Percentiles rank a stretch among this genome's conserved stretches.
Conservation (phyloP, 2,797 vertebrate genomes). For the Meriones psammophilus region DNA sequence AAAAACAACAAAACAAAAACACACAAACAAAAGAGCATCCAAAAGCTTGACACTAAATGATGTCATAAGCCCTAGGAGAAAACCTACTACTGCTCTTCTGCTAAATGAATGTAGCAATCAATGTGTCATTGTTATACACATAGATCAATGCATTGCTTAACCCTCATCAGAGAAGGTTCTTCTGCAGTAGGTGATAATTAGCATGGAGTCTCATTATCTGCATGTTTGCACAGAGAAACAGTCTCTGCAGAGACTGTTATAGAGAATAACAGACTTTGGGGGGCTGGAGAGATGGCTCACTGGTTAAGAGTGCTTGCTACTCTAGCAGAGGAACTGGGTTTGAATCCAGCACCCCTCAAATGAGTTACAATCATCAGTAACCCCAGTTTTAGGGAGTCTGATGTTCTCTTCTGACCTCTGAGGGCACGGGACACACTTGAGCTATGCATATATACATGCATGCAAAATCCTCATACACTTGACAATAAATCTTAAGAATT, state of each 20-base stretch:
- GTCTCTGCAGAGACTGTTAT: background rate
- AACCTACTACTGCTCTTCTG: background rate
- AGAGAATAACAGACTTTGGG: background rate
- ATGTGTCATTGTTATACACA: background rate
- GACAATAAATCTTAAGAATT: too few species aligned
- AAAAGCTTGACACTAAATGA: background rate
- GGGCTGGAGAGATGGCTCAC: too few species aligned
- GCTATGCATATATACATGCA: too few species aligned
- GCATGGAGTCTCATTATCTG: background rate
- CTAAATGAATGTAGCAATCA: background rate
- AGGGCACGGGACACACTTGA: too few species aligned
- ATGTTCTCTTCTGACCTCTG: too few species aligned
- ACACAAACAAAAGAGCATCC: background rate
- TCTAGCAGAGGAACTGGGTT: too few species aligned
- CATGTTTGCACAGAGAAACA: background rate
- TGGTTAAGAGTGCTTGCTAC: too few species aligned
- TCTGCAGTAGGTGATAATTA: background rate
- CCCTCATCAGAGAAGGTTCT: background rate
- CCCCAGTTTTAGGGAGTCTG: too few species aligned
- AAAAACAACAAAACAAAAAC: background rate
- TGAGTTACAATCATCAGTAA: too few species aligned
- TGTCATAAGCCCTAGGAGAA: background rate
- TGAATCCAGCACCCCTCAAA: too few species aligned
- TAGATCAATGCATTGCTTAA: too few species aligned
- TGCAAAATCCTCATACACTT: too few species aligned